These are phyloP conservation scores for Montipora cactus DNA, from an alignment of 64 coral and sea anemone species.

Conservation along the genomic window DNA sequence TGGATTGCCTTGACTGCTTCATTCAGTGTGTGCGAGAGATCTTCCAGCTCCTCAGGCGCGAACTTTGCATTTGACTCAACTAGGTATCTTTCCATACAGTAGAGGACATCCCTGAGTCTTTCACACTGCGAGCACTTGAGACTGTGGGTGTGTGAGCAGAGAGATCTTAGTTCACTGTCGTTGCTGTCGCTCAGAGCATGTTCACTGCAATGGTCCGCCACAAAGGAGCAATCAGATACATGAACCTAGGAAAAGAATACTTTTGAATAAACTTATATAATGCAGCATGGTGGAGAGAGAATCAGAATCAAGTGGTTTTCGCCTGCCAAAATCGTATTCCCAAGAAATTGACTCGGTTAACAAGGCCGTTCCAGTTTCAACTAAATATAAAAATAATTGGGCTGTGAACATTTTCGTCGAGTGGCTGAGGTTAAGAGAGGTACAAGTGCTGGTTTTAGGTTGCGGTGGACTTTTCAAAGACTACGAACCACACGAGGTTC, in stretches of 20 bases:
- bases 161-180: neutral
- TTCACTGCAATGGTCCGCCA: slow-evolving; percentile 47
- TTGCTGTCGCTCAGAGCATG: slow-evolving; percentile 50
- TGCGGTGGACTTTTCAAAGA: no score
- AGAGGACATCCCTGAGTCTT: slow-evolving; percentile 45
- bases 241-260: slow-evolving; percentile 37
- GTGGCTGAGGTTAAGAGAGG: no score
- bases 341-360: no score
- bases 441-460: no score
- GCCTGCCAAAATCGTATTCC: no score
- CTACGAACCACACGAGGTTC: no score
- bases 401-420: no score
- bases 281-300: no score
- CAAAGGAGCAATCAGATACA: slow-evolving; percentile 11
- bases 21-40: neutral
- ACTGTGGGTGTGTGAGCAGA: slow-evolving; percentile 36
- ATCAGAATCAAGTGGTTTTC: no score
- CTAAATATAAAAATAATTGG: no score
- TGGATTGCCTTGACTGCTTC: slow-evolving; percentile 14
- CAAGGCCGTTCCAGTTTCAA: no score
- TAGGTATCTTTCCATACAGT: neutral
- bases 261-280: neutral
- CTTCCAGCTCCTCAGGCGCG: slow-evolving; percentile 44
- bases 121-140: slow-evolving; percentile 28
- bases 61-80: neutral